phyloP scores from a whole-genome alignment of 2,888 invertebrate species.

The Tolmerus cingulatus region DNA sequence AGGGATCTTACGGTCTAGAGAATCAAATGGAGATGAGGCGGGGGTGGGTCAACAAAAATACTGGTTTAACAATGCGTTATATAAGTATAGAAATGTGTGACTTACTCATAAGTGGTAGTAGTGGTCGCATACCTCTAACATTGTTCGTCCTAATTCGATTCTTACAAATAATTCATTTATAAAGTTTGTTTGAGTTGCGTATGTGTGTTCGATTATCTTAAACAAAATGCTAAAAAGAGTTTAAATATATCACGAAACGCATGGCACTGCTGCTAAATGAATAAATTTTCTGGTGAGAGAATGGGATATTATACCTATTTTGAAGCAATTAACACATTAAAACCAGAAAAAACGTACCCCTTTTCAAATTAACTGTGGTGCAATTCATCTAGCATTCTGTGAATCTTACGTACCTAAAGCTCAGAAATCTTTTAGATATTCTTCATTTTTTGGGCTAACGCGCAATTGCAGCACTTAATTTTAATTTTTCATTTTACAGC shows the following conservation, averaged over 20 bases:
- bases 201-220: not conserved
- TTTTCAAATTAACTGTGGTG: not conserved
- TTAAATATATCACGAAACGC: constrained; percentile 7
- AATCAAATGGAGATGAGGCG: not conserved
- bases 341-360: not conserved
- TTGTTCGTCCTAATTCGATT: not conserved
- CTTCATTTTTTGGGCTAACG: not conserved
- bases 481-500: not conserved
- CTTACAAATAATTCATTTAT: constrained; percentile 1
- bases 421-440: not conserved
- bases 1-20: not conserved
- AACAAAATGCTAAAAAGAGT: constrained; percentile 3
- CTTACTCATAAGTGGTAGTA: not conserved
- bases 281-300: not conserved
- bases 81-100: not conserved
- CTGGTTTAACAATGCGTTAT: not conserved
- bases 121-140: not conserved
- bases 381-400: constrained; percentile 7
- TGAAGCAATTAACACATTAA: constrained; percentile 1
- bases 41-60: constrained; percentile 6
- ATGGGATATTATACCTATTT: not conserved
- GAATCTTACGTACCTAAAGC: constrained; percentile 5
- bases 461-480: not conserved
- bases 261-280: constrained; percentile 27
- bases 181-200: not conserved